These are phyloP conservation scores for Abrostola tripartita DNA, from an alignment of 2,888 invertebrate genomes.

Conservation along the genomic window DNA sequence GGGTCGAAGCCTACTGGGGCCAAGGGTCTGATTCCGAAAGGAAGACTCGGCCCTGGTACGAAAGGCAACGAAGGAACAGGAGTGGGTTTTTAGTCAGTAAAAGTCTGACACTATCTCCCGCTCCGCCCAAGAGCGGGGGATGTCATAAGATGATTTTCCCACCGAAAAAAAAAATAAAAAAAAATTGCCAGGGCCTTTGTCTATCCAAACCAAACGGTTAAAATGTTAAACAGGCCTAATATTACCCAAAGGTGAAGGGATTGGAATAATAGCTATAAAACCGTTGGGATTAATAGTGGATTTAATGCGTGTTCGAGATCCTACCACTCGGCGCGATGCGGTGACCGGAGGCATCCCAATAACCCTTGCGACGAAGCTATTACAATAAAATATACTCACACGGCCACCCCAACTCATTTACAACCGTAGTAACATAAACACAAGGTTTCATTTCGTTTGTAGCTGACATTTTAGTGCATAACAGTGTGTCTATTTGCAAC, in stretches of 20 bases:
- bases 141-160: too few species aligned
- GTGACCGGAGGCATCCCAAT: slow-evolving; percentile 30
- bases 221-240: slow-evolving; percentile 55
- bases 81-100: too few species aligned
- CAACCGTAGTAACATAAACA: not conserved
- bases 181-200: slow-evolving; percentile 16
- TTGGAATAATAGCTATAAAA: slow-evolving; percentile 46
- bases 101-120: too few species aligned
- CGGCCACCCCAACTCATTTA: slow-evolving; percentile 8
- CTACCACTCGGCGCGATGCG: slow-evolving; percentile 33
- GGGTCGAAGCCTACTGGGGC: too few species aligned
- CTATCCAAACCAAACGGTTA: slow-evolving; percentile 35
- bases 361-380: slow-evolving; percentile 18
- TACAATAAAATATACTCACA: slow-evolving; percentile 11
- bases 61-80: too few species aligned
- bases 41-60: too few species aligned
- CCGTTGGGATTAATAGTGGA: slow-evolving; percentile 53
- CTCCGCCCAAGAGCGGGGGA: too few species aligned
- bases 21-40: too few species aligned
- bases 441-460: slow-evolving; percentile 21
- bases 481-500: slow-evolving; percentile 11
- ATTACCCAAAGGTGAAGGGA: slow-evolving; percentile 43
- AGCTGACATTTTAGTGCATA: not conserved
- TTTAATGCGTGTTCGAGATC: slow-evolving; percentile 50
- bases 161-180: too few species aligned